These are phyloP conservation scores for Salvelinus namaycush DNA, from an alignment of 2,113 vertebrate genomes.

Conservation along the genomic window DNA sequence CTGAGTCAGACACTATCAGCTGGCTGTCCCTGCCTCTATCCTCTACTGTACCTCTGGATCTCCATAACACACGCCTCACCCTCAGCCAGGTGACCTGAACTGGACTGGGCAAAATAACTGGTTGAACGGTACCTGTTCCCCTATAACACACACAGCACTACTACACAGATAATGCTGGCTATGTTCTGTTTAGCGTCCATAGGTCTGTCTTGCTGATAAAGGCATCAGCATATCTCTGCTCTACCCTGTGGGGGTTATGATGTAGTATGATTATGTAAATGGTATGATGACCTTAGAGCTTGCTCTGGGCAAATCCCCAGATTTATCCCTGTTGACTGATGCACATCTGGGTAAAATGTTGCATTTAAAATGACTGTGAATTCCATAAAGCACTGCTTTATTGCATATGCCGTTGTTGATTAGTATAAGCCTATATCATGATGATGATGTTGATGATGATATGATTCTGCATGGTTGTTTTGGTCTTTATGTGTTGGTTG, in stretches of 20 bases:
- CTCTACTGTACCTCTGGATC: not conserved
- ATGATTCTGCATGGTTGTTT: too few species aligned
- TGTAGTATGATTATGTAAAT: slow-evolving; percentile 49
- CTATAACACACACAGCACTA: not conserved
- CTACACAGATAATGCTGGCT: slow-evolving; percentile 24
- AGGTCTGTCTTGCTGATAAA: slow-evolving; percentile 32
- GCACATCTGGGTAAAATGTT: too few species aligned
- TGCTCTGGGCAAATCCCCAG: slow-evolving; percentile 52
- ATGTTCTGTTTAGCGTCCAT: slow-evolving; percentile 46
- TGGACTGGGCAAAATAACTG: slow-evolving; percentile 3
- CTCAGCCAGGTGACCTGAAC: not conserved
- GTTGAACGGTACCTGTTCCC: not conserved
- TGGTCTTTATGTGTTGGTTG: too few species aligned
- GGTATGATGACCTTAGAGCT: slow-evolving; percentile 27
- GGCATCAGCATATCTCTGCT: not conserved
- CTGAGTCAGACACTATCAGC: slow-evolving; percentile 59
- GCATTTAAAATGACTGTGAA: too few species aligned
- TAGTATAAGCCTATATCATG: too few species aligned
- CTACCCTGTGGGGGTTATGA: slow-evolving; percentile 25
- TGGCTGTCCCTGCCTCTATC: slow-evolving; percentile 14
- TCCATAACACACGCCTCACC: not conserved
- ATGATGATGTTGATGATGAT: too few species aligned
- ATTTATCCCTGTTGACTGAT: slow-evolving; percentile 22
- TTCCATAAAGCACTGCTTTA: too few species aligned
- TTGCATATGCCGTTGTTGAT: too few species aligned